Percentiles rank a stretch among this genome's conserved stretches.
These are phyloP conservation scores for Grammomys dolichurus DNA, from an alignment of 2,113 vertebrate species.

Conservation along the genomic window DNA sequence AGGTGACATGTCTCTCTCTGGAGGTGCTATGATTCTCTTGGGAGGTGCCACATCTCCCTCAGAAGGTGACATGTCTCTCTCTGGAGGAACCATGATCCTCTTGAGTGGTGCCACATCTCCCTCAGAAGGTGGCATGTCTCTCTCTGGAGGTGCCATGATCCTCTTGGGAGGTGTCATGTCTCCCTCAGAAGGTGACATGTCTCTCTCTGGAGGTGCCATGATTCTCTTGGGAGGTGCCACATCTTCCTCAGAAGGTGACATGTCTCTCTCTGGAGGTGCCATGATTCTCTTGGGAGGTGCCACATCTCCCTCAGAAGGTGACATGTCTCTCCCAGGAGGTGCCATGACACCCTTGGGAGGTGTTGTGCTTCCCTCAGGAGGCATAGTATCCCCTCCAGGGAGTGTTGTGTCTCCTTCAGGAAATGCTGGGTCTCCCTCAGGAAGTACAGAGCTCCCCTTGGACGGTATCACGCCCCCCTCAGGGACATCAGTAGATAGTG, in stretches of 20 bases:
- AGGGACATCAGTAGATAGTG: not conserved
- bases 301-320: not conserved
- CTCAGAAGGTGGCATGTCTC: not conserved
- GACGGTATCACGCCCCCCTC: not conserved
- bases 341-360: too few relatives aligned
- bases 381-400: conserved; percentile 17
- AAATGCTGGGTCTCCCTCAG: not conserved
- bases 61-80: not conserved
- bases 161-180: conserved; percentile 25
- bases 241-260: not conserved
- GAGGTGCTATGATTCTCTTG: not conserved
- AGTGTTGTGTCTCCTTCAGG: conserved; percentile 14
- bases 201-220: not conserved
- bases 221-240: not conserved
- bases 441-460: not conserved
- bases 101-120: not conserved
- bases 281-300: not conserved
- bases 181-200: not conserved
- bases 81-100: not conserved
- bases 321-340: not conserved
- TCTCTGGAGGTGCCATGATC: not conserved
- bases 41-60: not conserved
- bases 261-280: not conserved
- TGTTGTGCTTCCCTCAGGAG: not conserved
- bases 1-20: not conserved